phyloP scores from a whole-genome alignment of 1,140 invertebrate species.

The Sitobion miscanthi region DNA sequence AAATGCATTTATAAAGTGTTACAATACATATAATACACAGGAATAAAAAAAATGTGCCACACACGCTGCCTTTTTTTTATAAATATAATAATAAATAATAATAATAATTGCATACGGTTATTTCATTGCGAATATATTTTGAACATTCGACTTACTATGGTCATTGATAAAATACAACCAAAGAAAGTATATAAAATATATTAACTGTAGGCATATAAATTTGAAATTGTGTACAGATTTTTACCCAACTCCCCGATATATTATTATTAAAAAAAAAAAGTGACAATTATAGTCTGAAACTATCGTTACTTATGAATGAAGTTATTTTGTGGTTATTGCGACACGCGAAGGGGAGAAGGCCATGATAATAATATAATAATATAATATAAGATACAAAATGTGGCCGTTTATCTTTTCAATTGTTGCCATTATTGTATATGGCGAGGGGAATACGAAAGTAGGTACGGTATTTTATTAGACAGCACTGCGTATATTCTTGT shows the following conservation, averaged over 20 bases:
- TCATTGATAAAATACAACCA: not conserved
- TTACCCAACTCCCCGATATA: not conserved
- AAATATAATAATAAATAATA: not conserved
- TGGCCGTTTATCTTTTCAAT: constrained; percentile 49
- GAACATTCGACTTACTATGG: not conserved
- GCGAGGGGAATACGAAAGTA: constrained; percentile 15
- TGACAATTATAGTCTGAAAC: not conserved
- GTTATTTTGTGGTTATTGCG: constrained; percentile 28
- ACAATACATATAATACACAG: not conserved
- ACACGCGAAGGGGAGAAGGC: not conserved
- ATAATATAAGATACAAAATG: constrained; percentile 33
- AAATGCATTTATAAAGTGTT: not conserved
- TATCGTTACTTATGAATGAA: constrained; percentile 23
- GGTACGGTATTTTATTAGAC: constrained; percentile 32
- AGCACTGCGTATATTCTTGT: not conserved
- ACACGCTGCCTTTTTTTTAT: not conserved
- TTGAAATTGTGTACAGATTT: not conserved
- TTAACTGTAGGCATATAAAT: not conserved
- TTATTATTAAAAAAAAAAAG: not conserved
- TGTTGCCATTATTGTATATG: not conserved
- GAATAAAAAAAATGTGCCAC: not conserved
- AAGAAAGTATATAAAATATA: constrained; percentile 4
- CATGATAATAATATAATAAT: not conserved
- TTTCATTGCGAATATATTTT: not conserved
- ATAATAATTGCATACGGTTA: not conserved